Evolutionary conservation across 37 sponge, comb jelly and placozoan genomes (phyloP).

Genomic region (Hormiphora californensis): DNA sequence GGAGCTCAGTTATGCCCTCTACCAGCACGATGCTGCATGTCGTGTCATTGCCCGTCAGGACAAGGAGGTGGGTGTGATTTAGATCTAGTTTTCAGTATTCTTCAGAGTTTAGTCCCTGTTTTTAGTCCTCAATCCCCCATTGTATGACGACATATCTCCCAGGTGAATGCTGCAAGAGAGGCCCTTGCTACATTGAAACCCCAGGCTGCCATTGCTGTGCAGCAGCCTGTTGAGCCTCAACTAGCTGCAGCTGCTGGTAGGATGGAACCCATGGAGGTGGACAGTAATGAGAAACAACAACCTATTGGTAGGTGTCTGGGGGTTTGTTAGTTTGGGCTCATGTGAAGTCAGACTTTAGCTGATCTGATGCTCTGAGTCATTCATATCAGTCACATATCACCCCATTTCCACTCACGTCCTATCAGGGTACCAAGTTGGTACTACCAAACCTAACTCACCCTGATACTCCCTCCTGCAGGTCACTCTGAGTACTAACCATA

Average conservation of each 20-base stretch:
- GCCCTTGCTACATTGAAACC: slow-evolving; percentile 89
- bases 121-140: neutral
- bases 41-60: slow-evolving; percentile 95
- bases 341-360: too few relatives aligned
- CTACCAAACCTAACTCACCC: too few relatives aligned
- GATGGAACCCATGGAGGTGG: slow-evolving; percentile 51
- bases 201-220: slow-evolving; percentile 65
- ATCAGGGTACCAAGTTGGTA: too few relatives aligned
- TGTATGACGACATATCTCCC: neutral
- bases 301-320: slow-evolving; percentile 27
- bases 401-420: too few relatives aligned
- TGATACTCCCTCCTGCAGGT: too few relatives aligned
- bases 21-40: slow-evolving; percentile 99
- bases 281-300: neutral
- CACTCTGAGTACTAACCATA: too few relatives aligned
- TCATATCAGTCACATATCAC: too few relatives aligned
- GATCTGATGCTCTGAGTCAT: too few relatives aligned
- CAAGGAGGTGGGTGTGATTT: slow-evolving; percentile 61
- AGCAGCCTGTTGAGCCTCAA: neutral
- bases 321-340: too few relatives aligned
- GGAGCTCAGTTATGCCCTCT: slow-evolving; percentile 97
- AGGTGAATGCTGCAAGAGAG: slow-evolving; percentile 89
- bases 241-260: neutral
- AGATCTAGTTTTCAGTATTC: neutral
- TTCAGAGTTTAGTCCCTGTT: too few relatives aligned